Base-by-base conservation (phyloP, 2,113 vertebrate species). In the Scytalopus superciliaris region DNA sequence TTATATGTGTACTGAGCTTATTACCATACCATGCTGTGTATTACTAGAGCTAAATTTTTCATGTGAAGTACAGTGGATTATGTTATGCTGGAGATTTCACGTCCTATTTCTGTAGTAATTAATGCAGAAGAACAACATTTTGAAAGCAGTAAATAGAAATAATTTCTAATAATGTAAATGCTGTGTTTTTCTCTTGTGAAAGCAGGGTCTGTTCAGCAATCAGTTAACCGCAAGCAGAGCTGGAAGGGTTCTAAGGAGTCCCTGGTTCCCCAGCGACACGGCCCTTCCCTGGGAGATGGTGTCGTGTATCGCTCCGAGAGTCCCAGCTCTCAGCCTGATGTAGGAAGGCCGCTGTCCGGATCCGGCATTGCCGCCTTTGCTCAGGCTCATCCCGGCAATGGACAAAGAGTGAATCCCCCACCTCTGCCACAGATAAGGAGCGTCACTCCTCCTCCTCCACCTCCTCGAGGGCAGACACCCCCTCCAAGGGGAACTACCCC, bases 231-330 rank as follows among this genome's bases (percentile, higher is more conserved):
- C 89, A 98, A 98, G 93, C 98, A 98, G 37, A 99, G 99, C 98
- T 99, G 99, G 99, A 99, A 99, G 96, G 99, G 99, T 73, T 99
- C 99, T 27, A 99, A 99, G 96, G 99, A 99, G 96, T 99, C 99
- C 74, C 79, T 99, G 97, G 98, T 98, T 77, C 98, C 98, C 49
- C 98, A 99, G 87, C 97, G 99, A 68, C 99, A 99, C 0, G 98
- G 98, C 28, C 98, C 98, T 56, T 94, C 98, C 21, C 96, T 99
- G 94, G 98, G 97, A 87, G 99, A 99, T 11, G 98, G 97, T 6
- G 98, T 98, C 12, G 97, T 98, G 85, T 99, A 99, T 95, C 98
- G 98, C 91, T 98, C 99, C 1, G 99, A 99, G 93, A 99, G 98
- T 80, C 99, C 99, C 13, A 98, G 96, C 64, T 98, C 98, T 15